phyloP scores from a whole-genome alignment of 1,140 invertebrate species.

The Euborellia annulipes region DNA sequence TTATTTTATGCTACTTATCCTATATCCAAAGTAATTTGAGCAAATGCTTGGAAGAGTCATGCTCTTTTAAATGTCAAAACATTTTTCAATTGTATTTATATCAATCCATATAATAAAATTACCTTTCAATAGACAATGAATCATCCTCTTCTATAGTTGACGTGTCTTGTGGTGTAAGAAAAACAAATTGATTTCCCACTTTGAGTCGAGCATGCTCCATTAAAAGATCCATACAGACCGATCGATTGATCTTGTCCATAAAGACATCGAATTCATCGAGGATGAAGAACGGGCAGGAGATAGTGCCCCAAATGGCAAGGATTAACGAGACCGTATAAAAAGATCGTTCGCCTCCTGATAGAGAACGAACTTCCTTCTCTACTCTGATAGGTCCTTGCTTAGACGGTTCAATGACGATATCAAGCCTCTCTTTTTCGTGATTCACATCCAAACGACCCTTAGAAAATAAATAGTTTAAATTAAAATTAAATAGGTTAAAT shows the following conservation, averaged over 20 bases:
- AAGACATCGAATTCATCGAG: constrained; percentile 98
- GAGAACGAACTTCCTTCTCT: constrained; percentile 35
- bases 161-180: constrained; percentile 60
- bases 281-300: constrained; percentile 84
- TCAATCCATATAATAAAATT: too few relatives aligned
- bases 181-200: constrained; percentile 49
- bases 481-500: too few relatives aligned
- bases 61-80: too few relatives aligned
- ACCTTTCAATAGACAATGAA: constrained; percentile 36
- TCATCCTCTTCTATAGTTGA: constrained; percentile 32
- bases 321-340: constrained; percentile 90
- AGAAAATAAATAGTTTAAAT: constrained; percentile 16
- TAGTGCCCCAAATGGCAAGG: constrained; percentile 81
- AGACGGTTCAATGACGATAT: constrained; percentile 39
- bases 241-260: constrained; percentile 71
- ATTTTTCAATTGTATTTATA: too few relatives aligned
- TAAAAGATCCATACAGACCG: constrained; percentile 48
- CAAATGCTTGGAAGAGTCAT: too few relatives aligned
- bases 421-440: constrained; percentile 34
- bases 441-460: constrained; percentile 45
- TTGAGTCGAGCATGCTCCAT: constrained; percentile 42
- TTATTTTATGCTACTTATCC: too few relatives aligned
- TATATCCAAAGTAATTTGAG: too few relatives aligned
- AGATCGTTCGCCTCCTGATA: constrained; percentile 91
- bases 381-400: constrained; percentile 20